Base-by-base conservation (phyloP, 2,797 vertebrate species). In the Lemur catta region DNA sequence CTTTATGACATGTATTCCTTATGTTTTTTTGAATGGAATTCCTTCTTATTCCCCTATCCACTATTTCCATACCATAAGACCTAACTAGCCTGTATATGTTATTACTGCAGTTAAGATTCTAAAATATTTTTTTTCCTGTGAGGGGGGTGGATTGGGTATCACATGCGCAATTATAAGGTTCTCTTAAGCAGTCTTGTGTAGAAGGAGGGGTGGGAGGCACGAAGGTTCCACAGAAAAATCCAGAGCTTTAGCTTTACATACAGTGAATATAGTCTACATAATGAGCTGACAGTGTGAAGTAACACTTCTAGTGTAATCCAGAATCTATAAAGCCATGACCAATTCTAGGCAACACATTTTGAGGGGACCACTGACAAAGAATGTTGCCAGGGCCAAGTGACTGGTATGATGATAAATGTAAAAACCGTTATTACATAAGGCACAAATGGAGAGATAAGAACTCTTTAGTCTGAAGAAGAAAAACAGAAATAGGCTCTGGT, bases 281-380 rank as follows among this genome's bases (percentile, higher is more conserved):
- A 46, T 65, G 12, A 48, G 35, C 7, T 72, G 30, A 84, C 35
- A 2, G 48, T 80, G 30, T 55, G 41, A 94, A 84, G 50, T 7
- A 84, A 18, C 8, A 69, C 43, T 92, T 30, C 41, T 61, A 67
- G 11, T 59, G 61, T 92, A 71, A 85, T 71, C n/a, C 57, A 85
- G 57, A 92, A 89, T 84, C 74, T 92, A 92, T 43, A 92, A 75
- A 80, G 65, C 74, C 61, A 69, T 33, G 38, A 81, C 41, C 85
- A 80, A 59, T 52, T 89, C 59, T 30, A 9, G 65, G 61, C 30
- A 80, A 85, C 35, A 71, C 10, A 75, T 76, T 76, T 87, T 87
- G 79, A 87, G 14, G 26, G 41, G 11, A 82, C 11, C 30, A 72
- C 7, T 18, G 18, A 94, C 43, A 52, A 85, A 80, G 35, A 94